Base-by-base conservation (phyloP, 2,797 vertebrate species). In the Sebastiscus albofasciatus region DNA sequence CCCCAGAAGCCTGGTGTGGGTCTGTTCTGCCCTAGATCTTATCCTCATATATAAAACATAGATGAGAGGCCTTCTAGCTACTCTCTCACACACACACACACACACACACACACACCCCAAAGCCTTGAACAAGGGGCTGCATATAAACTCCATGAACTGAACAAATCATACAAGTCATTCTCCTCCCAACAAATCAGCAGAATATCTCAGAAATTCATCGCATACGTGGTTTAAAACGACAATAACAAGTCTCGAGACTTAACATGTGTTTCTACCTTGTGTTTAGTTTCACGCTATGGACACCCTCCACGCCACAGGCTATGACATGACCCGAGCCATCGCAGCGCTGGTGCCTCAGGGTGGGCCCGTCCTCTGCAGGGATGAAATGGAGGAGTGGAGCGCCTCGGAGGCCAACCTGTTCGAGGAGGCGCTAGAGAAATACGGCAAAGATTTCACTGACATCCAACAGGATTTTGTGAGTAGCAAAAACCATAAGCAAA, bases 381-480 rank as follows among this genome's bases (percentile, higher is more conserved):
- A 99, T 26, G 98, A 99, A 83, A 99, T 99, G 98, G 98, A 99
- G 90, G 98, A 99, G 89, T 99, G 98, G 98, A 99, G 98, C 5
- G 97, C 98, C 42, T 99, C 98, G 0, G 98, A 99, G 94, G 98
- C 98, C 89, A 98, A 98, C 93, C 95, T 99, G 56, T 99, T 99
- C 0, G 98, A 99, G 92, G 98, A 99, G 92, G 98, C 98, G 0
- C 94, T 99, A 60, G 98, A 99, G 93, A 99, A 99, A 92, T 99
- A 99, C 0, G 98, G 98, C 89, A 99, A 99, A 90, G 98, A 99
- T 93, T 99, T 99, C 93, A 97, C 97, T 1, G 98, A 99, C 81
- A 99, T 99, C 91, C 98, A 99, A 83, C 98, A 99, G 89, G 98
- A 99, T 91, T 99, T 99, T 92, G 98, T 99, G 91, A 97, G 98